phyloP scores from a whole-genome alignment of 53 echinoderm and acorn worm genomes.

The Astropecten irregularis region DNA sequence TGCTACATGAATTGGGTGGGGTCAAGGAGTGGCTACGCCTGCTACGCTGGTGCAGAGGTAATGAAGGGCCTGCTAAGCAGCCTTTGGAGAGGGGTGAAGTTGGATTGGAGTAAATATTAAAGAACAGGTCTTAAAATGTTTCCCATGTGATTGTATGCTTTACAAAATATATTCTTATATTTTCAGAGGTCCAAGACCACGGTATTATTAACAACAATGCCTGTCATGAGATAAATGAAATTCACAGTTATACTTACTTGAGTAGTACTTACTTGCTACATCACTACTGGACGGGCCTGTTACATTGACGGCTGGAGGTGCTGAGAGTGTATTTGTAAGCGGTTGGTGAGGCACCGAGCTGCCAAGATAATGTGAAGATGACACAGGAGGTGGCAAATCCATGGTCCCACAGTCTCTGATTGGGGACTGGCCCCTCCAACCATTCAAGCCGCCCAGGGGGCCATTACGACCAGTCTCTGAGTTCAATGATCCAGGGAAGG shows the following conservation, averaged over 20 bases:
- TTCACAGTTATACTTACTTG: too few relatives aligned
- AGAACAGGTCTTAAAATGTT: not conserved
- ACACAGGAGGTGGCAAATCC: constrained; percentile 35
- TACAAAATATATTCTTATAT: not conserved
- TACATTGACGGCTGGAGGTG: constrained; percentile 94
- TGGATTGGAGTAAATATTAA: not conserved
- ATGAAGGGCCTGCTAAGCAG: constrained; percentile 27
- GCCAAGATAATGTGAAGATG: constrained; percentile 29
- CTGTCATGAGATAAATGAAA: too few relatives aligned
- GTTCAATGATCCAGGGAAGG: constrained; percentile 38
- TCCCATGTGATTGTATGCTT: not conserved
- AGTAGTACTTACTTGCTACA: constrained; percentile 58
- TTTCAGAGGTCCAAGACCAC: too few relatives aligned
- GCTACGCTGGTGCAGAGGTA: constrained; percentile 51
- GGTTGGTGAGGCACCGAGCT: constrained; percentile 70
- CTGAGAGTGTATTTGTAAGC: constrained; percentile 81
- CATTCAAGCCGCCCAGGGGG: constrained; percentile 65
- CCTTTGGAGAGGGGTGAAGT: not conserved
- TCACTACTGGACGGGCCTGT: constrained; percentile 71
- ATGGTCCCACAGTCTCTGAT: constrained; percentile 67
- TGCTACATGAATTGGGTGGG: constrained; percentile 59
- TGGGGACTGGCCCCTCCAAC: constrained; percentile 51
- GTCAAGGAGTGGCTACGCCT: constrained; percentile 72
- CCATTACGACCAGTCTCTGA: constrained; percentile 53
- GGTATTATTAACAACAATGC: too few relatives aligned